Percentiles rank a stretch among this genome's conserved stretches.
Conservation (phyloP, 2,888 invertebrate species). For the Leptarthrus brevirostris region DNA sequence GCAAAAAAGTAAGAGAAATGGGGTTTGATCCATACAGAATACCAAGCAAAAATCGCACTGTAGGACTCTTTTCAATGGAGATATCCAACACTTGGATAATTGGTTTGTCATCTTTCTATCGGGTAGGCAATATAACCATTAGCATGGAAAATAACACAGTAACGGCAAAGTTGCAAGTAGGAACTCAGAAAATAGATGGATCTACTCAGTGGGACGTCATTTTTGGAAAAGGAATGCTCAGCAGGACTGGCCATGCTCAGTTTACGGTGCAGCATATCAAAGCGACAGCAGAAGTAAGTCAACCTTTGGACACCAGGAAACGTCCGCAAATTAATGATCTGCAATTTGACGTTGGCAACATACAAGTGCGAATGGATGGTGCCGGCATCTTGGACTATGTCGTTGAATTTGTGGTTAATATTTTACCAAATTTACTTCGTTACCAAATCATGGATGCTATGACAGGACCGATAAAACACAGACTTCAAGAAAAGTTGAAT, state of each 20-base stretch:
- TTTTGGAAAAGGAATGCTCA: conserved; percentile 74
- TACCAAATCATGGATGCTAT: conserved; percentile 89
- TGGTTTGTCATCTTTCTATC: conserved; percentile 84
- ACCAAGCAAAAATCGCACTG: conserved; percentile 78
- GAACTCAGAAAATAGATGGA: conserved; percentile 83
- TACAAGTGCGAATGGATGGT: conserved; percentile 85
- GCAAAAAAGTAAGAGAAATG: conserved; percentile 74
- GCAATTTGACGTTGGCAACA: conserved; percentile 84
- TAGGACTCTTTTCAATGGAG: conserved; percentile 77
- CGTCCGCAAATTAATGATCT: conserved; percentile 78
- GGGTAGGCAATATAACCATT: conserved; percentile 81
- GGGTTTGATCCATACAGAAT: conserved; percentile 81
- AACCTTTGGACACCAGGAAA: conserved; percentile 81
- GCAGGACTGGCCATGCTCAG: conserved; percentile 77
- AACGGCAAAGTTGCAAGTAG: conserved; percentile 73
- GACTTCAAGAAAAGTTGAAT: conserved; percentile 76
- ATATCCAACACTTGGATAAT: conserved; percentile 81
- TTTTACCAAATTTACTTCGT: conserved; percentile 85
- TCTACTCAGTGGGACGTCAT: conserved; percentile 83
- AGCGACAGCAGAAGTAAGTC: conserved; percentile 76
- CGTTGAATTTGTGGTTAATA: conserved; percentile 82
- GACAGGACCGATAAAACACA: conserved; percentile 80
- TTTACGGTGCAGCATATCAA: conserved; percentile 85
- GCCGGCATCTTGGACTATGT: conserved; percentile 88
- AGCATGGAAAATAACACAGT: conserved; percentile 79